These are phyloP conservation scores for Tribolium castaneum DNA, from an alignment of 1,140 invertebrate species.

Conservation along the genomic window DNA sequence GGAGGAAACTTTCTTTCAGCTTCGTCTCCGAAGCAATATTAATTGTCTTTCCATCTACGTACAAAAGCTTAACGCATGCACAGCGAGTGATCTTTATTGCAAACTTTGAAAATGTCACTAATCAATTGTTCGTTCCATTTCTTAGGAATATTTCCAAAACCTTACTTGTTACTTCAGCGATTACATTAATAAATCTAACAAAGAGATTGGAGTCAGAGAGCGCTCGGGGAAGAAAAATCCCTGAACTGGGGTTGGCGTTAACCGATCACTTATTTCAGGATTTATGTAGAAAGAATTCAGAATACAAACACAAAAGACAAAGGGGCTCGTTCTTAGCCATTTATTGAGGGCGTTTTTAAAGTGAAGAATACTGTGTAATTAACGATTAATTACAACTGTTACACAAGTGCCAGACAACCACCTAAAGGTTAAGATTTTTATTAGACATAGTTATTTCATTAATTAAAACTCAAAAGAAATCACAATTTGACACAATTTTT, in stretches of 20 bases:
- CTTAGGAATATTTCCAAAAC: constrained; percentile 3
- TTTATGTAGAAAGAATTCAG: constrained; percentile 62
- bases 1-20: constrained; percentile 22
- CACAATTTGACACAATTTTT: too few species aligned
- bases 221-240: constrained; percentile 62
- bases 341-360: neutral
- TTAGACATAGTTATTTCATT: too few species aligned
- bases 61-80: neutral
- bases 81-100: neutral
- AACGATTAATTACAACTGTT: constrained; percentile 3
- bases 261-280: constrained; percentile 64
- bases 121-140: neutral
- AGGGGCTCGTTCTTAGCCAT: neutral
- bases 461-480: too few species aligned
- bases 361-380: constrained; percentile 7
- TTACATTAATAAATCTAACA: constrained; percentile 64
- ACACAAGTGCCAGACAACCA: neutral
- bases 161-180: constrained; percentile 63
- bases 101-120: neutral
- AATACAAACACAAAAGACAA: constrained; percentile 60
- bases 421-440: too few species aligned
- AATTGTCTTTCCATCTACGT: constrained; percentile 46
- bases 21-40: constrained; percentile 39
- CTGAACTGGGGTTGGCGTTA: constrained; percentile 62
- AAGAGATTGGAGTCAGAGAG: constrained; percentile 59